Evolutionary conservation across 2,113 vertebrate species (phyloP), one percentile per base, ranked within the genome.

Genomic region (Upupa epops): DNA sequence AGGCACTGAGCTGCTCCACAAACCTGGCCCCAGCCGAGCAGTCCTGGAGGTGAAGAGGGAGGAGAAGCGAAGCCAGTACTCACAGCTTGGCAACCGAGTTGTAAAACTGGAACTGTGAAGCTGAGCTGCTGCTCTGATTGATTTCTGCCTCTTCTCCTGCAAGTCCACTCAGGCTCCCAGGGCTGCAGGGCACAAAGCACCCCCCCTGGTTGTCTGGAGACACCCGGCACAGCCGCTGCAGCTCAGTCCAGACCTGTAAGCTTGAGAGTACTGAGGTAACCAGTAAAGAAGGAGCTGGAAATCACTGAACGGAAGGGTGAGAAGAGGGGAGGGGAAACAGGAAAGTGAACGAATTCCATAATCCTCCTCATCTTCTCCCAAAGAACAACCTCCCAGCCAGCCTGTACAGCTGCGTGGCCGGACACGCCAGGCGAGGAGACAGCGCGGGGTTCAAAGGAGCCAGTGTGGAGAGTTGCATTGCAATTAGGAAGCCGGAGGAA

Each of bases 1-100:
- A 4, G 1, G 19, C 9, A 5, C 54, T 0, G 31, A 55, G 66
- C 19, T 73, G 18, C 40, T 26, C 55, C 6, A 32, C 61, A 48
- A 58, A n/a, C 20, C 42, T 8, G 10, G 73, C 20, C 48, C 25
- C 54, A 15, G 40, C 49, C 17, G 25, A 28, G 54, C 2, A 1
- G 29, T 7, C 52, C 45, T 5, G 2, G 46, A 19, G 52, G 64
- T 2, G 2, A 17, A 4, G 19, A 19, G 51, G 37, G 29, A 60
- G 28, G 22, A n/a, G 49, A 8, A 29, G 29, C 36, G 40, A 79
- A 34, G 15, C 28, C 68, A 8, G 36, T 8, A 8, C 42, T 20
- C 6, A 17, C 14, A 2, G 3, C 59, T 36, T 4, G 21, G 17
- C 31, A 7, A 32, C 36, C 17, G 9, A 29, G 55, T 1, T 45